Evolutionary conservation across 2,888 invertebrate species (phyloP), one percentile per base, ranked within the genome.

Genomic region (Melinaea marsaeus): DNA sequence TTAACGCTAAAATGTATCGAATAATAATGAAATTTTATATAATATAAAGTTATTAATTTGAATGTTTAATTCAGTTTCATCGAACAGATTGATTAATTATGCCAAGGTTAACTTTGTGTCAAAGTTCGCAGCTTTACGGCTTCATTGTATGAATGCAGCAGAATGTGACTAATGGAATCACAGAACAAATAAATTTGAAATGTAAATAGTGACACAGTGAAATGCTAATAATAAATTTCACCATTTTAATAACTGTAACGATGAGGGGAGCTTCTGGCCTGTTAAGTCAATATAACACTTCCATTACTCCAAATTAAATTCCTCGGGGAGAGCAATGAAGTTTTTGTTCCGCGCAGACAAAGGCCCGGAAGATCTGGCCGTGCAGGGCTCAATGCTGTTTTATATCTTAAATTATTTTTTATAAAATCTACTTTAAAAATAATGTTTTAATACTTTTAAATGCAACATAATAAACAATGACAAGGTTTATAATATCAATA

Each of bases 221-320:
- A 88, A 87, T 84, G 88, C 85, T 90, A 90, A 90, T 90, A 90
- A 90, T 90, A 90, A 89, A 89, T 90, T 88, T 90, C 89, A 84
- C 88, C 90, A 90, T 90, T 90, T 90, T 90, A 90, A 90, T 90
- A 90, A 90, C 90, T 88, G 89, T 89, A 85, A 85, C 89, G 79
- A 83, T 75, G 79, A 86, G 90, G 90, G 90, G 89, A 85, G 81
- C 82, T 82, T 86, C 86, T 88, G 88, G 88, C 86, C 89, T 90
- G 89, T 88, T 90, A 89, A 90, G 90, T 90, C 90, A 90, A 90
- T 90, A 90, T 90, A 90, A 90, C 90, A 90, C 90, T 90, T 90
- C 90, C 90, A 90, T 90, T 90, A 90, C 88, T 88, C 82, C 84
- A 90, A 90, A 90, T 90, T 90, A 90, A 90, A 90, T 90, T 90